Evolutionary conservation across 2,113 vertebrate genomes (phyloP), one percentile per base, ranked within the genome.

Genomic region (Pycnonotus jocosus): DNA sequence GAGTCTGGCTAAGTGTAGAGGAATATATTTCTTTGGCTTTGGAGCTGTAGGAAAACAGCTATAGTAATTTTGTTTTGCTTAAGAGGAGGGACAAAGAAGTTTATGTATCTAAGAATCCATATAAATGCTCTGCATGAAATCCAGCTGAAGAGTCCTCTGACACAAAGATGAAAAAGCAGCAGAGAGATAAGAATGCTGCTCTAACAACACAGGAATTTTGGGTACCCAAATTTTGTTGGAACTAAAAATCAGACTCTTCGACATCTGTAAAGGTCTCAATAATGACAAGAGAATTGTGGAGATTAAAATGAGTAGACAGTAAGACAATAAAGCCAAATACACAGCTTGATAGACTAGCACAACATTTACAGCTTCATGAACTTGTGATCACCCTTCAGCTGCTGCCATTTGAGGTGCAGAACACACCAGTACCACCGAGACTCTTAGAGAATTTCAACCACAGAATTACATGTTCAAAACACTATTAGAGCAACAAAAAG

Each of bases 91-190:
- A 70, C 13, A 74, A 80, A 83, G 21, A 87, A 50, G 19, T 38
- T 62, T 73, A 35, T 0, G 0, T 51, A 84, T 15, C 8, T 24
- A 53, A 40, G 56, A 50, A 16, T 42, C 51, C 17, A 4, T 15
- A 62, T 27, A 38, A 90, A 73, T 42, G 6, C 16, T 54, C 12
- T 54, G 30, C 17, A 54, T 50, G 74, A 84, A 91, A 73, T 84
- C 42, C 31, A 83, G 17, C 12, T 66, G 35, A 60, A n/a, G 31
- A 42, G 7, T 42, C 25, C 66, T 66, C 42, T 66, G 22, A 58
- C 10, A 66, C 7, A 16, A 5, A 21, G 33, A 42, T 35, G 11
- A 27, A 62, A 88, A 66, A 89, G n/a, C 25, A 83, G 42, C 5
- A 45, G 30, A 73, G 27, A 81, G 13, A 64, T 23, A 56, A 61